Base-by-base conservation (phyloP, 2,797 vertebrate species). In the Arnoldichthys spilopterus region DNA sequence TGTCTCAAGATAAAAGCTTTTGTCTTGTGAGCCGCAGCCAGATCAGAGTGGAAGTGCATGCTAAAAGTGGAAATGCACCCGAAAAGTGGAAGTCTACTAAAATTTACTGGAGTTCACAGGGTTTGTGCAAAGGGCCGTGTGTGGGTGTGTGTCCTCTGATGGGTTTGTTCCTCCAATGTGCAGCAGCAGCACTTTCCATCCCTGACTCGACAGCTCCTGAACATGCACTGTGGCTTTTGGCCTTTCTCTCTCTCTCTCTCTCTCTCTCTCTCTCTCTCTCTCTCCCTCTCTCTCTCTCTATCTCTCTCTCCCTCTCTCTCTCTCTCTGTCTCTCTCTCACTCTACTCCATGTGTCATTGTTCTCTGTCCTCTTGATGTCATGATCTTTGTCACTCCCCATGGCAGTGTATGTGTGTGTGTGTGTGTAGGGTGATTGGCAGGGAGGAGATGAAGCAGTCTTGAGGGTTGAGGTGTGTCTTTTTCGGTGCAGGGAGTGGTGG, bases 151-250 rank as follows among this genome's bases (percentile, higher is more conserved):
- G 67, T 83, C 72, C 15, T 0, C 77, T 86, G 89, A 87, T 81
- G 81, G 45, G 26, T 67, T 71, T 28, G 74, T 53, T 85, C 43
- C 73, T 76, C 54, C 56, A 84, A 86, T 80, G 51, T 89, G 90
- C 88, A 89, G 86, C 84, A 88, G 87, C 89, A 90, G 87, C 87
- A 84, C 76, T 90, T 85, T 80, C 54, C 67, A 72, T 58, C 72
- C 84, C 86, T 87, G 86, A 88, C 84, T 82, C 72, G 80, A 82
- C 86, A 80, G 83, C 88, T 90, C 80, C 81, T 1, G 40, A 45
- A 18, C 11, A 16, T 45, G 53, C 32, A 6, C 26, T 0, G 3
- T 68, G 26, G 37, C 28, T 13, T 68, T 9, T 28, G 26, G 37
- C 28, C 12, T 68, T 8, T 28, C 18, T 49, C 40, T 16, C 20